Base-by-base conservation (phyloP, 2,113 vertebrate species). In the Stigmatopora nigra region DNA sequence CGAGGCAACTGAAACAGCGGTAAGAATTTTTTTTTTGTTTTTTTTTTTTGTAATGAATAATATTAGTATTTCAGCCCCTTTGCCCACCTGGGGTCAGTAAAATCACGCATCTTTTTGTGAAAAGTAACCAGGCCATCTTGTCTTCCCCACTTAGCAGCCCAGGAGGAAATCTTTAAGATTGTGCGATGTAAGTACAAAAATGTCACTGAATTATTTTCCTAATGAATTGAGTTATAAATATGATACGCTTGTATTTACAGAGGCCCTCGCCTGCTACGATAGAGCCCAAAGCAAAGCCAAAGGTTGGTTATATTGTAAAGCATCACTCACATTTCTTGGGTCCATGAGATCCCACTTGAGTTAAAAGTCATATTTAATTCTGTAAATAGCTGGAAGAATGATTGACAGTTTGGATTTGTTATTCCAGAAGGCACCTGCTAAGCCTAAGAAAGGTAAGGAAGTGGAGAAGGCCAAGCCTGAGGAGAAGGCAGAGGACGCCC, bases 401-500 rank as follows among this genome's bases (percentile, higher is more conserved):
- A 12, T 19, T 19, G 9, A 52, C 49, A 10, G 9, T n/a, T 52
- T 19, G 2, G 9, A 9, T 20, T 8, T 19, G 19, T 52, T 52
- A 46, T 63, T 66, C 57, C 51, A 92, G 88, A 92, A 95, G 87
- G 94, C 72, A 70, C 87, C 87, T 12, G 78, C 90, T 55, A 98
- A 97, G 87, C 91, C 91, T 22, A 98, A 94, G 75, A 94, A 93
- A 70, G 89, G 92, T 35, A 97, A 96, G 81, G 94, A 95, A 68
- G 88, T 91, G 3, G 94, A 93, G 77, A 90, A 90, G 76, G 87
- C 90, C 71, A 88, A 91, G 77, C 92, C 89, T 6, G 89, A 93
- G 69, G 92, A 94, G 68, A 93, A 95, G 71, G 93, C 92, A 75
- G 92, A 94, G 61, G 93, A 92, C 31, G 73, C 92, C 59, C 95